Evolutionary conservation across 2,113 vertebrate genomes (phyloP).

Genomic region (Arenaria interpres): DNA sequence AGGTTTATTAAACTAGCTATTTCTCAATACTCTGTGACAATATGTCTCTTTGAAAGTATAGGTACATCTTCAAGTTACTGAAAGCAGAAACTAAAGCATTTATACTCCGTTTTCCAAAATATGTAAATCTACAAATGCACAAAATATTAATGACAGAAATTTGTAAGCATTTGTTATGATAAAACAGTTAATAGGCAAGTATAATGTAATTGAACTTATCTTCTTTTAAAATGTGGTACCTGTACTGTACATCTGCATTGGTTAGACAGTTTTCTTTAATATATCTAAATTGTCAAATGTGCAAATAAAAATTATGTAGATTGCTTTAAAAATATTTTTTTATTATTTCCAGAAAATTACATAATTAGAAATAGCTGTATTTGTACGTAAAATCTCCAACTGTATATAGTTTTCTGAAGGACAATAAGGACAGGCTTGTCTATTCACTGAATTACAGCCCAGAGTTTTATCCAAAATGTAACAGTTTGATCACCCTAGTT

Average conservation of each 20-base stretch:
- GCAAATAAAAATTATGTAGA: neutral
- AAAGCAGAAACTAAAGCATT: neutral
- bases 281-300: neutral
- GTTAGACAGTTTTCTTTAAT: neutral
- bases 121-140: neutral
- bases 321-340: neutral
- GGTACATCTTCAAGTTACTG: neutral
- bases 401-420: neutral
- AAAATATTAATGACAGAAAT: neutral
- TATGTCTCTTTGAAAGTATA: neutral
- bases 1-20: neutral
- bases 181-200: neutral
- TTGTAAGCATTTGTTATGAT: neutral
- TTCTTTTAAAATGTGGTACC: neutral
- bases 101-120: neutral
- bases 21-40: neutral
- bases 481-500: neutral
- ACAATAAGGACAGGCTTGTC: neutral
- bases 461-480: slow-evolving; percentile 27
- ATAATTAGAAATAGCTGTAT: neutral
- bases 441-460: neutral
- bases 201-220: neutral
- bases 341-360: neutral
- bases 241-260: neutral
- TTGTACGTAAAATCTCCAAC: neutral